Conservation (phyloP, 35 echinoderm and acorn worm genomes). For the Anneissia japonica region DNA sequence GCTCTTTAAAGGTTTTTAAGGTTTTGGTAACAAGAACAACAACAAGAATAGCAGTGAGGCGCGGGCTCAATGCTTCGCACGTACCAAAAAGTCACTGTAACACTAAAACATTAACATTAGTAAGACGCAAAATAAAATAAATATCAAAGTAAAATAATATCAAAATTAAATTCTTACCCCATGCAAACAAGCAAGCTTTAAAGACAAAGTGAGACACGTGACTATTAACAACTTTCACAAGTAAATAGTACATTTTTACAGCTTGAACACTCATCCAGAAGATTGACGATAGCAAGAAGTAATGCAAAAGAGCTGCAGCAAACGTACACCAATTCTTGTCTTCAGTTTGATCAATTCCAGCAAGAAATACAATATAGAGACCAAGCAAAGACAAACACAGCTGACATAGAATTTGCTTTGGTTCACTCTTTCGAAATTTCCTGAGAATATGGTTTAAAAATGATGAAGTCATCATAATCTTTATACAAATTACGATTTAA, state of each 20-base stretch:
- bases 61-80: too few relatives aligned
- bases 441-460: too few relatives aligned
- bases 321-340: constrained; percentile 3
- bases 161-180: constrained; percentile 14
- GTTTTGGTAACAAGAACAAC: too few relatives aligned
- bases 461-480: too few relatives aligned
- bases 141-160: neutral
- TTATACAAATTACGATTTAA: too few relatives aligned
- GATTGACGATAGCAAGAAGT: constrained; percentile 43
- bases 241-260: constrained; percentile 42
- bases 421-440: neutral
- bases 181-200: constrained; percentile 10
- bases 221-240: constrained; percentile 34
- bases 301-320: constrained; percentile 33
- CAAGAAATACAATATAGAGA: constrained; percentile 20
- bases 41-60: too few relatives aligned
- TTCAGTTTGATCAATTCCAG: constrained; percentile 6
- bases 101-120: too few relatives aligned
- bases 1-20: too few relatives aligned
- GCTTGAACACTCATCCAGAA: constrained; percentile 49
- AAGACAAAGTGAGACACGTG: constrained; percentile 8
- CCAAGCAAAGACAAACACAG: constrained; percentile 30
- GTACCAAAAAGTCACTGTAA: too few relatives aligned
- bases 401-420: constrained; percentile 20
- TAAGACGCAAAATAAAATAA: too few relatives aligned